Conservation (phyloP, 2,113 vertebrate genomes). For the Pyrgilauda ruficollis region DNA sequence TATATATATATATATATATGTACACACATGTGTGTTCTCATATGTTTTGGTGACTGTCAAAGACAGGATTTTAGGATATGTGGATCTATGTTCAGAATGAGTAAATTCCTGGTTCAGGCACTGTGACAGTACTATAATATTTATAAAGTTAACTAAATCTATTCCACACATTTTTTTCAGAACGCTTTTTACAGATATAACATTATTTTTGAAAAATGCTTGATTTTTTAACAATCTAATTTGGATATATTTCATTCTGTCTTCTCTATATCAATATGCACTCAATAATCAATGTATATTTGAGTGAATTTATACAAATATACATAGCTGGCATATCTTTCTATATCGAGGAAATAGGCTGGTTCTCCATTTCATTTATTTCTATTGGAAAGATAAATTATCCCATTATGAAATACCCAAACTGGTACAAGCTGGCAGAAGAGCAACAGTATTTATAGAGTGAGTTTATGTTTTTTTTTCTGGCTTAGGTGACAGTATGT, state of each 20-base stretch:
- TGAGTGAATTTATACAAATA: background rate
- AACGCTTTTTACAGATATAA: background rate
- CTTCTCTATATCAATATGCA: background rate
- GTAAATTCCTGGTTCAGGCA: background rate
- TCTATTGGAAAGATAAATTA: background rate
- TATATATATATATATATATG: too few species aligned
- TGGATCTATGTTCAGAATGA: background rate
- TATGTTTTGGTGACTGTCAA: background rate
- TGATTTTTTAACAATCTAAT: background rate
- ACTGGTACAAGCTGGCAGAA: constrained; percentile 9
- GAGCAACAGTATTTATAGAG: background rate
- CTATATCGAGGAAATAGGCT: background rate
- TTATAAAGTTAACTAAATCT: background rate
- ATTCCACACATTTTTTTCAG: background rate
- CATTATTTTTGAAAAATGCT: background rate
- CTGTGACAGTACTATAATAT: background rate
- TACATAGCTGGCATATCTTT: background rate
- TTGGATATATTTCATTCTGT: background rate
- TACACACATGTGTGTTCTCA: background rate
- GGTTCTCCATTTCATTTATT: background rate
- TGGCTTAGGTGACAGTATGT: background rate
- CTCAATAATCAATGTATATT: background rate
- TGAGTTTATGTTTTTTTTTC: constrained; percentile 9
- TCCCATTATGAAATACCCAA: background rate
- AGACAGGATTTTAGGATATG: background rate